Conservation (phyloP, 2,888 invertebrate species). For the Epinotia ramella region DNA sequence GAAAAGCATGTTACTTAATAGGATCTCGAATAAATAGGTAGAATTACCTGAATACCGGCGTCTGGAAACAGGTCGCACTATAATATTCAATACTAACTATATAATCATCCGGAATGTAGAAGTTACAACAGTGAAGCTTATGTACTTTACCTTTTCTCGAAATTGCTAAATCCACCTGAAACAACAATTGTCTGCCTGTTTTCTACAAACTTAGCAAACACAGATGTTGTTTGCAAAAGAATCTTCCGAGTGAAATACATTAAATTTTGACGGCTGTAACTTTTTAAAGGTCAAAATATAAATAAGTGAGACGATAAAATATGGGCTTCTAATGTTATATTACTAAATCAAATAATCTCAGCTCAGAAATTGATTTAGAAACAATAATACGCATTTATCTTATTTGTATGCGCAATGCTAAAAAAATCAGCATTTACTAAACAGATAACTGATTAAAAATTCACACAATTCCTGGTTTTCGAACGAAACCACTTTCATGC, state of each 20-base stretch:
- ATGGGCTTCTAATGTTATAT: constrained; percentile 1
- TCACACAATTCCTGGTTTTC: constrained; percentile 6
- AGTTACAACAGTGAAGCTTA: neutral
- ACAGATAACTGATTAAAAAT: neutral
- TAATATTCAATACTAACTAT: neutral
- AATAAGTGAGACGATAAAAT: neutral
- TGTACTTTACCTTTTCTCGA: constrained; percentile 25
- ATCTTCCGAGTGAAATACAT: constrained; percentile 37
- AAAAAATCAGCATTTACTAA: neutral
- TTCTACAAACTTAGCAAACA: constrained; percentile 8
- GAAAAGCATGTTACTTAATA: neutral
- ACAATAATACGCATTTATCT: no score
- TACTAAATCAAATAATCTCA: constrained; percentile 11
- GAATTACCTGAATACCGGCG: neutral
- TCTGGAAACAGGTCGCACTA: neutral
- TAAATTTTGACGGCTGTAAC: constrained; percentile 33
- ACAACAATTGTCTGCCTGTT: neutral
- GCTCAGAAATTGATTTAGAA: neutral
- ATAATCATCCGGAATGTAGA: neutral
- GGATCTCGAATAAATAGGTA: neutral
- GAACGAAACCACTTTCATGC: constrained; percentile 3
- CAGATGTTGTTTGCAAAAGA: constrained; percentile 7
- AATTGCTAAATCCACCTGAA: constrained; percentile 7
- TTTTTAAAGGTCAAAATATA: constrained; percentile 29
- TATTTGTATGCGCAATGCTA: no score